Evolutionary conservation across 2,888 invertebrate genomes (phyloP).

Genomic region (Callyntrura sp.): DNA sequence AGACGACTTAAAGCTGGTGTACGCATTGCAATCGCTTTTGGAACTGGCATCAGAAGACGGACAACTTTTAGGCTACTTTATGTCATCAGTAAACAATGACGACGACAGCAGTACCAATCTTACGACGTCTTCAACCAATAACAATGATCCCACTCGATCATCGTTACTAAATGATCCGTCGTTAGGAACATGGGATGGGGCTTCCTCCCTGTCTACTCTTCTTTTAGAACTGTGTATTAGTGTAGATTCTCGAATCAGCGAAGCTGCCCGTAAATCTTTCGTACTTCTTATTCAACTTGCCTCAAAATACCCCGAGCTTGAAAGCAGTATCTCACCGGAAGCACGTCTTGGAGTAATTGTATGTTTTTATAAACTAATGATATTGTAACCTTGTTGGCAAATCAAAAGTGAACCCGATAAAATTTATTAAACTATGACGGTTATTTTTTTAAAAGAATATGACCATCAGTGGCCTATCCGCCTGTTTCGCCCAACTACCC

Average conservation of each 20-base stretch:
- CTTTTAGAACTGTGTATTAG: conserved; percentile 82
- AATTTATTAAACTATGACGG: too few species aligned
- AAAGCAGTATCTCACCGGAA: conserved; percentile 81
- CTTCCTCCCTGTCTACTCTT: conserved; percentile 82
- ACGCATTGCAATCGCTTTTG: conserved; percentile 81
- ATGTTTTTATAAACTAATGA: background rate
- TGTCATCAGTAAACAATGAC: conserved; percentile 19
- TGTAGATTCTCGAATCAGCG: conserved; percentile 78
- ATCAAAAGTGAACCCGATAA: too few species aligned
- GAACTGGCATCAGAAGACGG: conserved; percentile 82
- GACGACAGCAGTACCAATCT: conserved; percentile 18
- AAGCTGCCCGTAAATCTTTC: conserved; percentile 82
- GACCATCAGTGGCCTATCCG: conserved; percentile 82
- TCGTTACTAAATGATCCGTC: background rate
- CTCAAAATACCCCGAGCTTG: conserved; percentile 79
- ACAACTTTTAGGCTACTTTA: conserved; percentile 81
- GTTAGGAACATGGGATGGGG: conserved; percentile 79
- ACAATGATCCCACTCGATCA: conserved; percentile 26
- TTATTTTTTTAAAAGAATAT: conserved; percentile 79
- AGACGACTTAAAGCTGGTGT: conserved; percentile 81
- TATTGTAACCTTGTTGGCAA: too few species aligned
- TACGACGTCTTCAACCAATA: background rate
- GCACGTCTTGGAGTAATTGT: conserved; percentile 81
- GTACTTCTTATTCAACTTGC: conserved; percentile 81
- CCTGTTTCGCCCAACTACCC: conserved; percentile 82